A percentile compares a stretch with the other conserved stretches of the same genome.
Conservation (phyloP, 2,888 invertebrate species). For the Sarcophaga subvicina region DNA sequence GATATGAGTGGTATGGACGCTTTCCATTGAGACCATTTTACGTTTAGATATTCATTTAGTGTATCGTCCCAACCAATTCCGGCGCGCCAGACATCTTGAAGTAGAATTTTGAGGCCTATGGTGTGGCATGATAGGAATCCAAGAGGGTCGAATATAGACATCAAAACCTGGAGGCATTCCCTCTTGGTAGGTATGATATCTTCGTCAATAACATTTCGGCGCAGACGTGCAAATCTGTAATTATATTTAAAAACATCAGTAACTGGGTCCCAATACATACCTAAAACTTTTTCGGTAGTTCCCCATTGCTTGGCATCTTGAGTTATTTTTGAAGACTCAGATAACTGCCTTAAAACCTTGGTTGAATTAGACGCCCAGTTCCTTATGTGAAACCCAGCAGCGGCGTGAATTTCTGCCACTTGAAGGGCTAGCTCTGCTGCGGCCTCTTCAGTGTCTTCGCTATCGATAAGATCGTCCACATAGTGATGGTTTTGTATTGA, state of each 20-base stretch:
- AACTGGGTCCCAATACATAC: constrained; percentile 63
- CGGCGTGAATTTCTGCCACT: constrained; percentile 11
- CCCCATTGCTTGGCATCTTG: constrained; percentile 33
- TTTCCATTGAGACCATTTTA: too few relatives aligned
- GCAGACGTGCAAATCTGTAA: constrained; percentile 59
- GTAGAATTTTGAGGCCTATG: too few relatives aligned
- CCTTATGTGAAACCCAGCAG: constrained; percentile 22
- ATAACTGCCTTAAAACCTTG: constrained; percentile 27
- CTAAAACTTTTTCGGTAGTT: constrained; percentile 51
- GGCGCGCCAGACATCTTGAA: too few relatives aligned
- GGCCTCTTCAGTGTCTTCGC: constrained; percentile 22
- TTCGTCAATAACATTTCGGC: constrained; percentile 44
- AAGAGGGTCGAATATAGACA: too few relatives aligned
- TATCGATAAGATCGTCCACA: constrained; percentile 46
- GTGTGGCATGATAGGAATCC: too few relatives aligned
- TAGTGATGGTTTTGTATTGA: constrained; percentile 24
- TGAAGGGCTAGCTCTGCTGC: not conserved
- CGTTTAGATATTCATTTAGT: too few relatives aligned
- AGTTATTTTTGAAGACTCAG: not conserved
- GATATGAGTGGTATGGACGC: constrained; percentile 30
- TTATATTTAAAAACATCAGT: constrained; percentile 61
- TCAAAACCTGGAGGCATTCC: too few relatives aligned
- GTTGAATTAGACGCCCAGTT: constrained; percentile 52
- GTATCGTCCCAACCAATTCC: too few relatives aligned
- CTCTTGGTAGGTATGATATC: too few relatives aligned